Evolutionary conservation across 2,888 invertebrate species (phyloP).

Genomic region (Ypsolopha scabrella): DNA sequence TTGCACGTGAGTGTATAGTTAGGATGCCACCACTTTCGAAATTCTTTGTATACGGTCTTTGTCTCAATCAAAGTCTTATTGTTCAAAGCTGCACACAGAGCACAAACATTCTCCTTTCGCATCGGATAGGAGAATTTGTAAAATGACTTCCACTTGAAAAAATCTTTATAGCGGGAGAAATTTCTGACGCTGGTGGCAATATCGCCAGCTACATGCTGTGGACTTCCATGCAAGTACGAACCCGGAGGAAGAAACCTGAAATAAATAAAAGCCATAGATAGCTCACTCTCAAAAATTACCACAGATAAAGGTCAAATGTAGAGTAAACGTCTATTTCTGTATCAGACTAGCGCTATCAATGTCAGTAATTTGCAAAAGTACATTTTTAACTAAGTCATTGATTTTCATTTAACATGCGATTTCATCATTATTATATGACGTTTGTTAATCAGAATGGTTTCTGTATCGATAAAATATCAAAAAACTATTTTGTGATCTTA

Average conservation of each 20-base stretch:
- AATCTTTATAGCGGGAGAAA: slow-evolving; percentile 28
- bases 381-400: too few species aligned
- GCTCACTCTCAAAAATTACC: background rate
- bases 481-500: too few species aligned
- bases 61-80: slow-evolving; percentile 18
- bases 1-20: too few species aligned
- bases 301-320: too few species aligned
- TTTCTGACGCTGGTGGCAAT: slow-evolving; percentile 29
- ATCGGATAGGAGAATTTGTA: slow-evolving; percentile 29
- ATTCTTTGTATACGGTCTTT: slow-evolving; percentile 24
- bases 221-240: slow-evolving; percentile 39
- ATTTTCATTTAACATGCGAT: too few species aligned
- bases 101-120: slow-evolving; percentile 29
- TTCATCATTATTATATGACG: too few species aligned
- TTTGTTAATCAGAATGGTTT: too few species aligned
- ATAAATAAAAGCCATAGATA: slow-evolving; percentile 7
- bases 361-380: too few species aligned
- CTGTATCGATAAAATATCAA: too few species aligned
- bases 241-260: slow-evolving; percentile 52
- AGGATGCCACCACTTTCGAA: slow-evolving; percentile 44
- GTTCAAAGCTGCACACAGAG: slow-evolving; percentile 37
- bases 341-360: too few species aligned
- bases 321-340: too few species aligned
- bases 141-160: slow-evolving; percentile 36
- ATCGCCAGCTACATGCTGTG: slow-evolving; percentile 24